Conservation (phyloP, 1,140 invertebrate species). For the Drosophila elegans region DNA sequence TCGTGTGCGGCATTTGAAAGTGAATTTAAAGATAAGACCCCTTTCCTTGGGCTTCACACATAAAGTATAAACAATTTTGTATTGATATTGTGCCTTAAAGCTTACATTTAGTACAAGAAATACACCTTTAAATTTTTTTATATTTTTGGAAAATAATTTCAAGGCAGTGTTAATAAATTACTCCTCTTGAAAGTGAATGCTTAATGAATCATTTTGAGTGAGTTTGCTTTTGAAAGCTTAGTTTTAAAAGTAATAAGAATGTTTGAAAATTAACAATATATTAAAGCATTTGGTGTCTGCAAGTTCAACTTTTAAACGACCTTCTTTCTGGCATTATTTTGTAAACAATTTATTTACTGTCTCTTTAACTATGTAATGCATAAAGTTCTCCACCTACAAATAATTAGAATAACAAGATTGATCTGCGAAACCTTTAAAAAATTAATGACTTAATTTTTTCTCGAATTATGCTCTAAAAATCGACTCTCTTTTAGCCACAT, state of each 20-base stretch:
- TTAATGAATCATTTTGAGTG: not conserved
- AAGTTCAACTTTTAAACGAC: no score
- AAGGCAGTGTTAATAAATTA: no score
- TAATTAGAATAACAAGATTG: not conserved
- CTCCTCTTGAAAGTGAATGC: not conserved
- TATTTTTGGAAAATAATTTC: not conserved
- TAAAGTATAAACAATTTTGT: not conserved
- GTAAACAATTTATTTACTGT: no score
- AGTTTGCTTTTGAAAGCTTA: not conserved
- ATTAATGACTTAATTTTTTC: not conserved
- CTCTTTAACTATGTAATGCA: no score
- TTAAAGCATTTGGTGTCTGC: no score
- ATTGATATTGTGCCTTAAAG: not conserved
- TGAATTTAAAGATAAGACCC: slow-evolving; percentile 20
- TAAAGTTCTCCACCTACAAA: not conserved
- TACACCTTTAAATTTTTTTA: no score
- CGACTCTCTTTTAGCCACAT: not conserved
- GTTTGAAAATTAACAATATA: no score
- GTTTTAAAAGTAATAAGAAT: no score
- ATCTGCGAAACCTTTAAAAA: not conserved
- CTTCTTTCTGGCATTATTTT: no score
- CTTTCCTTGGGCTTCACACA: no score
- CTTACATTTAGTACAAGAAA: no score
- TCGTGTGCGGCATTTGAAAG: slow-evolving; percentile 50
- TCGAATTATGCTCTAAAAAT: not conserved